phyloP scores from a whole-genome alignment of 2,797 vertebrate species.

The Sebastes minor region DNA sequence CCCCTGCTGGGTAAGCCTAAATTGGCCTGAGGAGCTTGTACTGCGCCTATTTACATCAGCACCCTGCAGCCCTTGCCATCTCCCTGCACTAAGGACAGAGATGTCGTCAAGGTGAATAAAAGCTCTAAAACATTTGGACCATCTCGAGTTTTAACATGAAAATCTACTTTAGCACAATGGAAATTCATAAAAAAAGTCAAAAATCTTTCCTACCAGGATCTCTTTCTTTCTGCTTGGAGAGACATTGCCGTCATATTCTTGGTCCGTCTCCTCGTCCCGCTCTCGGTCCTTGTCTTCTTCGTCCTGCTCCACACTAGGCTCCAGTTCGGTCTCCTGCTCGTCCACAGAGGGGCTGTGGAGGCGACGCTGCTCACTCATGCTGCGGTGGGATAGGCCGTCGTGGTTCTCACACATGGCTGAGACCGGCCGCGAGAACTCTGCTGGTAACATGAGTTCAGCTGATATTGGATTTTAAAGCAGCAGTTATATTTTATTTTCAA shows the following conservation, averaged over 20 bases:
- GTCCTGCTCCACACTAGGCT: slow-evolving; percentile 82
- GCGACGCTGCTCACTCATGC: slow-evolving; percentile 71
- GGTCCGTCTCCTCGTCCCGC: slow-evolving; percentile 49
- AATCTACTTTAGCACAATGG: background rate
- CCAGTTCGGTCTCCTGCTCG: slow-evolving; percentile 82
- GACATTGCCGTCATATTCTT: slow-evolving; percentile 82
- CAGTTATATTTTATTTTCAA: background rate
- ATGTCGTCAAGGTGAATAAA: background rate
- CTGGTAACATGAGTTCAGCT: slow-evolving; percentile 3
- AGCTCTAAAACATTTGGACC: background rate
- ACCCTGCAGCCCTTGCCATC: background rate
- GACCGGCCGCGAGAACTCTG: slow-evolving; percentile 93
- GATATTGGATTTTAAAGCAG: background rate
- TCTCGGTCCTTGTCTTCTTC: slow-evolving; percentile 78
- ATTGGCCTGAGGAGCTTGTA: slow-evolving; percentile 18
- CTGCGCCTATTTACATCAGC: slow-evolving; percentile 13
- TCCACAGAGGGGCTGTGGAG: slow-evolving; percentile 78
- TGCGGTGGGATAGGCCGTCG: slow-evolving; percentile 77
- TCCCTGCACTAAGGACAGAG: background rate
- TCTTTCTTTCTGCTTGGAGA: slow-evolving; percentile 95
- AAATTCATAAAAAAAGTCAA: background rate
- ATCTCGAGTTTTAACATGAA: background rate
- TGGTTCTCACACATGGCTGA: slow-evolving; percentile 93
- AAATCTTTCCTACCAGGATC: slow-evolving; percentile 86
- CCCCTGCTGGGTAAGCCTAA: slow-evolving; percentile 27